phyloP scores from a whole-genome alignment of 2,113 vertebrate genomes.

The Mormyrus iriodes region DNA sequence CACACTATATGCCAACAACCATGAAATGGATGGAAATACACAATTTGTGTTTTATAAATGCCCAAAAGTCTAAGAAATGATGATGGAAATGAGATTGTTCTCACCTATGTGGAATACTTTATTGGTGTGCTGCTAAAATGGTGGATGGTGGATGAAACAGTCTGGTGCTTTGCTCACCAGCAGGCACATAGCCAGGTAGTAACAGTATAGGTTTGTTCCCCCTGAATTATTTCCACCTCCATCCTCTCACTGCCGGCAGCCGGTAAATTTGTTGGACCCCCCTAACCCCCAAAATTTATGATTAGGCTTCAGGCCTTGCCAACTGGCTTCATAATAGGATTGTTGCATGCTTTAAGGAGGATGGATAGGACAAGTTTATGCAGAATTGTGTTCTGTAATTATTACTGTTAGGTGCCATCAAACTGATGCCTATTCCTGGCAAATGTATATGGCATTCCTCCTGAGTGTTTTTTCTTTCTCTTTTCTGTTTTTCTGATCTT shows the following conservation, averaged over 20 bases:
- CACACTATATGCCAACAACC: not conserved
- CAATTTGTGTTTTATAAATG: not conserved
- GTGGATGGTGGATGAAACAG: not conserved
- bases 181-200: not conserved
- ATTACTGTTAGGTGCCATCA: not conserved
- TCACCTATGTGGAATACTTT: not conserved
- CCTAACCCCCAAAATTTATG: not conserved
- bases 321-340: not conserved
- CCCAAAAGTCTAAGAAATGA: not conserved
- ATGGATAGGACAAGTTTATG: not conserved
- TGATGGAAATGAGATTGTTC: not conserved
- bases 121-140: not conserved
- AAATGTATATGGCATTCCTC: not conserved
- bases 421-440: not conserved
- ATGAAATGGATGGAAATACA: not conserved
- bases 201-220: not conserved
- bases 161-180: not conserved
- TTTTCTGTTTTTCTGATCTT: not conserved
- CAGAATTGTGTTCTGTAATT: not conserved
- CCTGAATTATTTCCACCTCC: not conserved
- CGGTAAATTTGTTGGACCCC: not conserved
- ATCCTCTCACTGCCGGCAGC: not conserved
- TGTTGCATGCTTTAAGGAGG: not conserved
- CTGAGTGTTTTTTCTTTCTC: no score
- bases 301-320: not conserved